These are phyloP conservation scores for Drosophila cyrtoloma DNA, from an alignment of 2,888 invertebrate species.

Conservation along the genomic window DNA sequence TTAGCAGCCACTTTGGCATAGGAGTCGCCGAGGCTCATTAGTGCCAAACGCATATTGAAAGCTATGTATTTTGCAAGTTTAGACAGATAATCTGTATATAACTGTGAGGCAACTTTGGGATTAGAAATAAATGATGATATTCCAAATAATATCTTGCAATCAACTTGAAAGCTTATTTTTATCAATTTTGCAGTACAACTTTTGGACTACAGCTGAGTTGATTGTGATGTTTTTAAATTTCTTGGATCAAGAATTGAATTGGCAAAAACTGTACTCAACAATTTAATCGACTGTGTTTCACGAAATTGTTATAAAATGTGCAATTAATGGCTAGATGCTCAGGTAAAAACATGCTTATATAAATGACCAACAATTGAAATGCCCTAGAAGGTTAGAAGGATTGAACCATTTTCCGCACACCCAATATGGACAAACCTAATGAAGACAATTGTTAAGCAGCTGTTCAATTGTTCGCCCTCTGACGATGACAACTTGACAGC, in stretches of 20 bases:
- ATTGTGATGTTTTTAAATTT: not conserved
- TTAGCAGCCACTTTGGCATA: constrained; percentile 40
- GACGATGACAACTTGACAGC: constrained; percentile 29
- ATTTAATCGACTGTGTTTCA: not conserved
- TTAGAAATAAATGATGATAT: not conserved
- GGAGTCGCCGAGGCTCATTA: constrained; percentile 34
- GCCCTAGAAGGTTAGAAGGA: constrained; percentile 15
- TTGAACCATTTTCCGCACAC: constrained; percentile 18
- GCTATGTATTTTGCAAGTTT: not conserved
- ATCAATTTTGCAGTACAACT: not conserved
- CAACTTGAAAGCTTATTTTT: not conserved
- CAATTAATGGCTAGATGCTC: not conserved
- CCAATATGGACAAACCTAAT: constrained; percentile 45
- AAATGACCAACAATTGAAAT: constrained; percentile 11
- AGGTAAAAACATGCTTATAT: constrained; percentile 1
- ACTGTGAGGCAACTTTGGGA: not conserved
- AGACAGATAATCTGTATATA: not conserved
- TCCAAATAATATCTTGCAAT: not conserved
- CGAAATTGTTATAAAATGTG: not conserved
- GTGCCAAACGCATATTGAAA: constrained; percentile 9
- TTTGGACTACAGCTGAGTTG: not conserved
- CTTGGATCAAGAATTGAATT: not conserved
- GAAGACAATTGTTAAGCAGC: constrained; percentile 49
- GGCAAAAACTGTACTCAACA: not conserved
- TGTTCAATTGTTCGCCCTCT: constrained; percentile 31